phyloP scores from a whole-genome alignment of 2,888 invertebrate species.

The Piscicola geometra region DNA sequence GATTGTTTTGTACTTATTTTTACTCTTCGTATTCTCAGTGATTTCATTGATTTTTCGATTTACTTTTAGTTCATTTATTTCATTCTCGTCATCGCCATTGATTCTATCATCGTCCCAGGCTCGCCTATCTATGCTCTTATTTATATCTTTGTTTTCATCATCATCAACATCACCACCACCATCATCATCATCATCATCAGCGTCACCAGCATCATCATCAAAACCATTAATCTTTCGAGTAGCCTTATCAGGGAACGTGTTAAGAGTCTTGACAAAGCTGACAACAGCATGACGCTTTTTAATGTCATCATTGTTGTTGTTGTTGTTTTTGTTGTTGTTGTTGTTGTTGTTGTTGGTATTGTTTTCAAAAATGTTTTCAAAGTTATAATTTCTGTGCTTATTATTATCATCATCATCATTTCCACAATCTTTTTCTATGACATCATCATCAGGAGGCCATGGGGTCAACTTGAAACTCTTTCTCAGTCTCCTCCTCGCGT shows the following conservation, averaged over 20 bases:
- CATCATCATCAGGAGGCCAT: not conserved
- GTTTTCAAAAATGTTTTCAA: constrained; percentile 3
- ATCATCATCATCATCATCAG: constrained; percentile 27
- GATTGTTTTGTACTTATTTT: no score
- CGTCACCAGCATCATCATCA: constrained; percentile 23
- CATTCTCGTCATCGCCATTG: constrained; percentile 2
- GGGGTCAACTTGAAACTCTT: no score
- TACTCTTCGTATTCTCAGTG: not conserved
- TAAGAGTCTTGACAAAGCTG: constrained; percentile 52
- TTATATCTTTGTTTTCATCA: constrained; percentile 5
- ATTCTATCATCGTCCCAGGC: not conserved
- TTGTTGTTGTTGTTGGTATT: not conserved
- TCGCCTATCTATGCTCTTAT: not conserved
- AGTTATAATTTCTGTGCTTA: not conserved
- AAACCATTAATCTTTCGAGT: not conserved
- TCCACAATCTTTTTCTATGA: not conserved
- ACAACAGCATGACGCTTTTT: constrained; percentile 50
- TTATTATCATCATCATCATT: constrained; percentile 17
- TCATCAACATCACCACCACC: constrained; percentile 23
- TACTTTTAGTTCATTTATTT: not conserved
- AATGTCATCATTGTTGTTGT: constrained; percentile 14
- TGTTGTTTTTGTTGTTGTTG: constrained; percentile 5
- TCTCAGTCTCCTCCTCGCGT: not conserved
- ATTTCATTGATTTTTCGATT: not conserved
- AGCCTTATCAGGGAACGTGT: not conserved